Base-by-base conservation (phyloP, 2,888 invertebrate genomes). In the Keiferia lycopersicella region DNA sequence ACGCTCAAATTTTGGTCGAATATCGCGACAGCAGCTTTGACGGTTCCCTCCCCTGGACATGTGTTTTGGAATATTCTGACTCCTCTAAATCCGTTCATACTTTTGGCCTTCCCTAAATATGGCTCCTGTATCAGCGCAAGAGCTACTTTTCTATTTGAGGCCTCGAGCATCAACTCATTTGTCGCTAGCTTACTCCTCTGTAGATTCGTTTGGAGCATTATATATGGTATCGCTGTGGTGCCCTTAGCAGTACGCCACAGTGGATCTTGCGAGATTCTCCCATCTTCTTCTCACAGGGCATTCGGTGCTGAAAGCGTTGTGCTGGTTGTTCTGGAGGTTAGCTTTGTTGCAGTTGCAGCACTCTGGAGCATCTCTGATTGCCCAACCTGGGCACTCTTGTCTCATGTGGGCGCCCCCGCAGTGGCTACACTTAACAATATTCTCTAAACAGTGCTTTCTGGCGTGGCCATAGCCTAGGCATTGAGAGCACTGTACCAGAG, bases 221-320 rank as follows among this genome's bases (percentile, higher is more conserved):
- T 53, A 38, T 41, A 1, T 18, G 18, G n/a, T n/a, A n/a, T n/a
- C n/a, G n/a, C n/a, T n/a, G n/a, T n/a, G n/a, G n/a, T n/a, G n/a
- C n/a, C 69, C 41, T 68, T 66, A 68, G 67, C 67, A 60, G 14
- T 70, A 70, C 0, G 68, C 61, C 12, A 65, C 59, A 0, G 63
- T 16, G 0, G 65, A 34, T 18, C 70, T 50, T 0, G 69, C 69
- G 30, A 69, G 1, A 0, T 8, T 34, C 20, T 69, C 70, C 68
- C 69, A 60, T 62, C 18, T 51, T 61, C n/a, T 10, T 41, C 67
- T 3, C 0, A 63, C 60, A 0, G 61, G 56, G 51, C 70, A 70
- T 0, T 64, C 64, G 0, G 16, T 0, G 62, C 66, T 65, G 34
- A 68, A 69, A 1, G 70, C 67, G 39, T 66, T 66, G 48, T 69